Percentiles rank a stretch among this genome's conserved stretches.
Conservation (phyloP, 2,113 vertebrate genomes). For the Rhadina sibilatrix region DNA sequence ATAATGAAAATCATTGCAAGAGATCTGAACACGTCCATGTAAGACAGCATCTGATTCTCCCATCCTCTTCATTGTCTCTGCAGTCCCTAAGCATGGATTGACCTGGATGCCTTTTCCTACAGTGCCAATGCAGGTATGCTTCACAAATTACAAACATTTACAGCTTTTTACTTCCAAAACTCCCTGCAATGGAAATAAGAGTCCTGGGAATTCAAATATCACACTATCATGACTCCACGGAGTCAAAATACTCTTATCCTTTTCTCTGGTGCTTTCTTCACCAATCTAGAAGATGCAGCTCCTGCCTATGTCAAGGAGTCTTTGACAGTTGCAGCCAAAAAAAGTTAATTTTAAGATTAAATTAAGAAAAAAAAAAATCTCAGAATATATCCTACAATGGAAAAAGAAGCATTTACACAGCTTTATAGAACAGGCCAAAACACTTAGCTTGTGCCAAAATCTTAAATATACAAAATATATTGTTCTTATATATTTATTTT, state of each 20-base stretch:
- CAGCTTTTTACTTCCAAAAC: background rate
- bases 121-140: background rate
- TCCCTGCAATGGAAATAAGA: background rate
- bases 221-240: background rate
- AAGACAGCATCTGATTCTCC: background rate
- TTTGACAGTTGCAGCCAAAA: background rate
- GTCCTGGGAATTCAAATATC: background rate
- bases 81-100: background rate
- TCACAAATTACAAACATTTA: background rate
- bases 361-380: background rate
- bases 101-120: background rate
- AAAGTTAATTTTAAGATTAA: background rate
- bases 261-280: background rate
- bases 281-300: background rate
- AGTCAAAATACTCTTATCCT: background rate
- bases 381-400: background rate
- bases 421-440: background rate
- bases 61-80: background rate
- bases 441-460: background rate
- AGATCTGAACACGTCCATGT: background rate
- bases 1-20: background rate
- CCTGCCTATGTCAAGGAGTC: background rate
- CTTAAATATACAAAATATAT: background rate
- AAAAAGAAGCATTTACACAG: background rate
- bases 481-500: background rate